Conservation (phyloP, 1,140 invertebrate species). For the Gonioctena quinquepunctata region DNA sequence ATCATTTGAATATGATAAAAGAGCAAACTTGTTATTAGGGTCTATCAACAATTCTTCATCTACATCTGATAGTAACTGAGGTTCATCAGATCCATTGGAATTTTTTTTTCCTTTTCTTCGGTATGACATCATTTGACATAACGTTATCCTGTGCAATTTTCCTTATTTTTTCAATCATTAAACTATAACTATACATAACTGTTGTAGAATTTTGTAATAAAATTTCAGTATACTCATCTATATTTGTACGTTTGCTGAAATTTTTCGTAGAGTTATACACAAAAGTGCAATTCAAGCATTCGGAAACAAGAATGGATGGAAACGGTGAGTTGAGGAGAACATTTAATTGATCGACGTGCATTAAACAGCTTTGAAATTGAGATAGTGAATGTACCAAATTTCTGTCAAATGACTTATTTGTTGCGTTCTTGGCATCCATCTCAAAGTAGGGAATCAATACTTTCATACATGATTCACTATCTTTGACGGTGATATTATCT, state of each 20-base stretch:
- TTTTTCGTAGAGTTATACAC: slow-evolving; percentile 67
- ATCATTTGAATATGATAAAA: not conserved
- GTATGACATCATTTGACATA: not conserved
- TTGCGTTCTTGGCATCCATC: slow-evolving; percentile 63
- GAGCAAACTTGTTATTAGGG: slow-evolving; percentile 16
- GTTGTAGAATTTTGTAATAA: slow-evolving; percentile 31
- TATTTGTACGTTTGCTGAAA: slow-evolving; percentile 39
- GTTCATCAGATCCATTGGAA: not conserved
- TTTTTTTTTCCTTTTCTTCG: not conserved
- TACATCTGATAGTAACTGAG: not conserved
- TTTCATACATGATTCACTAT: slow-evolving; percentile 59
- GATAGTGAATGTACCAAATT: slow-evolving; percentile 69
- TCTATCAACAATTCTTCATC: slow-evolving; percentile 5
- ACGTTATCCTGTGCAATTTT: not conserved
- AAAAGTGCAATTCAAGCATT: slow-evolving; percentile 72
- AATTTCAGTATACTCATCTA: slow-evolving; percentile 29
- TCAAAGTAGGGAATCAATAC: slow-evolving; percentile 68
- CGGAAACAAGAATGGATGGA: slow-evolving; percentile 58
- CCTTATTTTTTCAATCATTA: slow-evolving; percentile 19
- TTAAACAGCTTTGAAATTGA: slow-evolving; percentile 72
- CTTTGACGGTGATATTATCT: slow-evolving; percentile 58
- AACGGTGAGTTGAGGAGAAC: slow-evolving; percentile 63
- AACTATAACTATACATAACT: slow-evolving; percentile 24
- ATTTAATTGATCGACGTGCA: slow-evolving; percentile 67
- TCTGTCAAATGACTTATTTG: slow-evolving; percentile 65